A percentile compares a stretch with the other conserved stretches of the same genome.
phyloP scores from a whole-genome alignment of 2,888 invertebrate species.

The Entomobrya proxima region DNA sequence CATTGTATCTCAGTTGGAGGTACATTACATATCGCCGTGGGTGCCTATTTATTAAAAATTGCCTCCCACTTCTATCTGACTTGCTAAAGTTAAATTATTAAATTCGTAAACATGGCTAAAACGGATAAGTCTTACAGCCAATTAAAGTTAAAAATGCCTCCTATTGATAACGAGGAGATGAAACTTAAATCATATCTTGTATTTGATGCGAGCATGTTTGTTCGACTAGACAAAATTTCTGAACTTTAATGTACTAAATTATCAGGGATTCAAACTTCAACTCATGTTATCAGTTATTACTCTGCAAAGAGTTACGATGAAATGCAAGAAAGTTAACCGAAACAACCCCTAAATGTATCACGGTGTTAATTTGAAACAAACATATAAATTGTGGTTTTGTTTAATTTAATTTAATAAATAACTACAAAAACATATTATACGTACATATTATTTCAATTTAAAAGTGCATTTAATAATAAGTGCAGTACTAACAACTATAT shows the following conservation, averaged over 20 bases:
- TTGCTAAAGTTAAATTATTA: background rate
- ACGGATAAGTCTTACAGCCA: too few species aligned
- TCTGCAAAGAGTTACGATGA: background rate
- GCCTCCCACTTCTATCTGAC: background rate
- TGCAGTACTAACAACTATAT: background rate
- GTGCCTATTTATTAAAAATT: background rate
- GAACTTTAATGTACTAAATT: too few species aligned
- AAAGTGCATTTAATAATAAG: background rate
- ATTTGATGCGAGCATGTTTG: too few species aligned
- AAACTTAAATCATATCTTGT: too few species aligned
- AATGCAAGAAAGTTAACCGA: background rate
- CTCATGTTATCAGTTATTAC: background rate
- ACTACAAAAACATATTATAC: background rate
- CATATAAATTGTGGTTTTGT: too few species aligned
- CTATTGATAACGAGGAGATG: too few species aligned
- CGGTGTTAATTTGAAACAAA: background rate
- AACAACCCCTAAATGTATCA: background rate
- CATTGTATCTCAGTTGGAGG: slow-evolving; percentile 12
- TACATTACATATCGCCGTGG: background rate
- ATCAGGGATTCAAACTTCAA: too few species aligned
- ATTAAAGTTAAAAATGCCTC: too few species aligned
- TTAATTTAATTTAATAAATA: background rate
- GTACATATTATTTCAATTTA: background rate
- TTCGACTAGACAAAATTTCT: too few species aligned
- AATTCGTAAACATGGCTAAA: too few species aligned